Evolutionary conservation across 2,797 vertebrate species (phyloP).

Genomic region (Petrocephalus sullivani): DNA sequence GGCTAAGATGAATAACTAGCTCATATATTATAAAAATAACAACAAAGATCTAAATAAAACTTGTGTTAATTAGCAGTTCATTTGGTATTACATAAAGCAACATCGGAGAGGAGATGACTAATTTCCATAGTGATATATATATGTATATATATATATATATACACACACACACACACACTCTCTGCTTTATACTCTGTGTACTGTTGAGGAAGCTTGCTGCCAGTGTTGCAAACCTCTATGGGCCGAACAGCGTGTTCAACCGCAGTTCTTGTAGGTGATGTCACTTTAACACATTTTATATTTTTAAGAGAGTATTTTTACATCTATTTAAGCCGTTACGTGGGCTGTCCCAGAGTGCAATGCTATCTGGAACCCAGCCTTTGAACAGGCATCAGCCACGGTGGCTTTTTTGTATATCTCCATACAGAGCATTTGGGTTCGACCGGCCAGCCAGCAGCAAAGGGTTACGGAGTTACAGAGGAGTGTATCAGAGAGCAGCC

Average conservation of each 20-base stretch:
- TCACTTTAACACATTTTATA: neutral
- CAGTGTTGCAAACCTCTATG: neutral
- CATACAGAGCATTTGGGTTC: neutral
- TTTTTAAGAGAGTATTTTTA: slow-evolving; percentile 8
- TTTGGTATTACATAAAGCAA: neutral
- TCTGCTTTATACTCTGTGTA: too few species aligned
- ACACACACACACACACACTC: too few species aligned
- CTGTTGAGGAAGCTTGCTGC: too few species aligned
- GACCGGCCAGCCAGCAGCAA: neutral
- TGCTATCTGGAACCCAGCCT: neutral
- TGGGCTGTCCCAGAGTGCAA: neutral
- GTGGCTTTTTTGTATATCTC: neutral
- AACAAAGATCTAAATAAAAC: neutral
- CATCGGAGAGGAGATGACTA: neutral
- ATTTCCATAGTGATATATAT: neutral
- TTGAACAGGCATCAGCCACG: neutral
- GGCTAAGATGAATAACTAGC: neutral
- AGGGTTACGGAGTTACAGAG: neutral
- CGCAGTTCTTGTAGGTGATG: neutral
- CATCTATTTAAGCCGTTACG: neutral
- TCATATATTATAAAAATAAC: neutral
- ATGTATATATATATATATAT: neutral
- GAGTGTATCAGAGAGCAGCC: neutral
- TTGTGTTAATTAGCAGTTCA: neutral
- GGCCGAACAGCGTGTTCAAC: neutral